Conservation (phyloP, 2,797 vertebrate genomes). For the Pagetopsis macropterus region DNA sequence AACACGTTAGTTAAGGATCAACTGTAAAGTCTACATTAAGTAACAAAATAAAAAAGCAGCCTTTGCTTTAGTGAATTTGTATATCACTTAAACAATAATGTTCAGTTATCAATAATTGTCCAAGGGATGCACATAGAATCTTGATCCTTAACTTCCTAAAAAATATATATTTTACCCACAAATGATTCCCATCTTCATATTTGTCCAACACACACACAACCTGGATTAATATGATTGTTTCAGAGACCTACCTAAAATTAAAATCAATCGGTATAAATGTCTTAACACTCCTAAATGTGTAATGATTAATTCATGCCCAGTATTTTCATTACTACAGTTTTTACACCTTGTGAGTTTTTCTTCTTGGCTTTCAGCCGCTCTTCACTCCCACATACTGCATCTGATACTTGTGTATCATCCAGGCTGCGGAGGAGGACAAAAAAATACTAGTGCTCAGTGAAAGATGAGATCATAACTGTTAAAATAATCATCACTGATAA, state of each 20-base stretch:
- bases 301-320: constrained; percentile 1
- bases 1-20: no score
- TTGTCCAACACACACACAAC: constrained; percentile 10
- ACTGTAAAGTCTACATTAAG: no score
- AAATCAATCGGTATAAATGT: not conserved
- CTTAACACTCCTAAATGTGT: not conserved
- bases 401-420: constrained; percentile 44
- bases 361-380: constrained; percentile 12
- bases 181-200: not conserved
- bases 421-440: constrained; percentile 40
- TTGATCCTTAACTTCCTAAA: not conserved
- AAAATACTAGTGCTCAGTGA: not conserved
- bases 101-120: no score
- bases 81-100: no score
- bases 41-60: no score
- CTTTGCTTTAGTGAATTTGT: no score
- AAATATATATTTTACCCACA: no score
- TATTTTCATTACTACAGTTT: constrained; percentile 37
- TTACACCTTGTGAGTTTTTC: constrained; percentile 37
- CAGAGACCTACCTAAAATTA: not conserved
- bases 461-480: constrained; percentile 20
- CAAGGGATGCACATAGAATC: no score
- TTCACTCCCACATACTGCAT: constrained; percentile 53
- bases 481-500: constrained; percentile 25
- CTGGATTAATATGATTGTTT: constrained; percentile 32